Evolutionary conservation across 2,113 vertebrate genomes (phyloP).

Genomic region (Indicator indicator): DNA sequence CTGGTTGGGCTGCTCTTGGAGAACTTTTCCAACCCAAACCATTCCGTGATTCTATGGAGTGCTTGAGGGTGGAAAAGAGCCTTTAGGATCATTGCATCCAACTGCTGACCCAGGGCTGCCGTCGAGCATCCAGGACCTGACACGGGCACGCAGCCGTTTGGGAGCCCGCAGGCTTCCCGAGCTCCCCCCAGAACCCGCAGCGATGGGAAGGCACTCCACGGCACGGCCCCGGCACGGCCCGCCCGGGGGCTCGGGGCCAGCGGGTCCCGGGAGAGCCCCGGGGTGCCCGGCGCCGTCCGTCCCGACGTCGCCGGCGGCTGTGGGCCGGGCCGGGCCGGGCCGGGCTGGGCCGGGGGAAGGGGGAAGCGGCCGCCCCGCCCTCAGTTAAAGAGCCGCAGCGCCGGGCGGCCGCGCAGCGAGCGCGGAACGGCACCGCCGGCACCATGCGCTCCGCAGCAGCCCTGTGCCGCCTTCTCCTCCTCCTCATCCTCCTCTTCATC

Average conservation of each 20-base stretch:
- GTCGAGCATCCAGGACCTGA: background rate
- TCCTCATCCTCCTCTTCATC: conserved; percentile 77
- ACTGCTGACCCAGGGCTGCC: background rate
- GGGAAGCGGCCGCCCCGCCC: conserved; percentile 67
- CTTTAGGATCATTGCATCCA: background rate
- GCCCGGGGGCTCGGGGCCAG: background rate
- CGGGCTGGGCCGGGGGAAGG: conserved; percentile 47
- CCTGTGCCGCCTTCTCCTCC: conserved; percentile 76
- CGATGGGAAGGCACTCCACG: accelerated
- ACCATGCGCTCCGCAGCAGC: conserved; percentile 88
- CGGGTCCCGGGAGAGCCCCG: background rate
- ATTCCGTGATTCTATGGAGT: too few relatives aligned
- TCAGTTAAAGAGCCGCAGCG: conserved; percentile 70
- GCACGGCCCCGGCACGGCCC: background rate
- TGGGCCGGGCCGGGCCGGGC: conserved; percentile 56
- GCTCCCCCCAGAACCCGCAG: background rate
- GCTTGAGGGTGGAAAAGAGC: too few relatives aligned
- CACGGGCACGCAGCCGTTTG: accelerated
- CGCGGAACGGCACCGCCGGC: conserved; percentile 79
- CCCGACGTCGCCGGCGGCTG: conserved; percentile 32
- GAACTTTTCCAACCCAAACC: too few relatives aligned
- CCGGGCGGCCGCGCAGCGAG: conserved; percentile 43
- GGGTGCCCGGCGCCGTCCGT: background rate
- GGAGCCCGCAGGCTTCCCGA: background rate
- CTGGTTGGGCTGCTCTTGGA: too few relatives aligned